Percentiles rank a stretch among this genome's conserved stretches.
phyloP scores from a whole-genome alignment of 2,797 vertebrate species.

The Epinephelus malabaricus region DNA sequence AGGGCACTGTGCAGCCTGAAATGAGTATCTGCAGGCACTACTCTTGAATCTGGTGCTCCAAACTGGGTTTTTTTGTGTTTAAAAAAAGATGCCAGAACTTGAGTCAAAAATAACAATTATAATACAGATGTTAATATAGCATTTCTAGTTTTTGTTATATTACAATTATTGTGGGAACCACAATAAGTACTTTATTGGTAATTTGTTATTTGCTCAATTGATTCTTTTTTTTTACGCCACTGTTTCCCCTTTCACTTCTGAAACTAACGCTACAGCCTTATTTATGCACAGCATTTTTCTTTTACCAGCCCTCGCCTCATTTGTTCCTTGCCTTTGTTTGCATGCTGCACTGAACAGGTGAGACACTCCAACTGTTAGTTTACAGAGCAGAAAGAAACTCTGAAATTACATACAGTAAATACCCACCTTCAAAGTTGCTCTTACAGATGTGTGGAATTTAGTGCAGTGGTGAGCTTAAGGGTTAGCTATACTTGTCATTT shows the following conservation, averaged over 20 bases:
- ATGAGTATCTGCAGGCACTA: too few relatives aligned
- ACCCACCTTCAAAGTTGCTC: conserved; percentile 73
- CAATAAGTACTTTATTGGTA: too few relatives aligned
- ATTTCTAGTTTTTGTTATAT: too few relatives aligned
- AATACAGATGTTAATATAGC: too few relatives aligned
- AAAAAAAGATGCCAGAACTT: too few relatives aligned
- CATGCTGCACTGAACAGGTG: conserved; percentile 10
- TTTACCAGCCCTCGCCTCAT: background rate
- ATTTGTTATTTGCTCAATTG: background rate
- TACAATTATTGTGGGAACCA: background rate
- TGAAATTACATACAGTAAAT: conserved; percentile 70
- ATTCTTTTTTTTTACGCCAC: background rate
- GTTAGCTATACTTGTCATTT: conserved; percentile 57
- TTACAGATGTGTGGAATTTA: conserved; percentile 78
- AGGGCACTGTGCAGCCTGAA: too few relatives aligned
- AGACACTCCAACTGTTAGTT: conserved; percentile 24
- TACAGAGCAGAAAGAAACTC: conserved; percentile 24
- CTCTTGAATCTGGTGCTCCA: too few relatives aligned
- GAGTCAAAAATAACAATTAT: too few relatives aligned
- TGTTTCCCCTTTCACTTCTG: background rate
- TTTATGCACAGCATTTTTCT: background rate
- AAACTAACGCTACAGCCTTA: background rate
- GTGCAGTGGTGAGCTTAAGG: conserved; percentile 61
- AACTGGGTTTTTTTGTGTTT: too few relatives aligned
- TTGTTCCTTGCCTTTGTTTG: background rate